These are phyloP conservation scores for Dolichotis patagonum DNA, from an alignment of 2,113 vertebrate species.

Conservation along the genomic window DNA sequence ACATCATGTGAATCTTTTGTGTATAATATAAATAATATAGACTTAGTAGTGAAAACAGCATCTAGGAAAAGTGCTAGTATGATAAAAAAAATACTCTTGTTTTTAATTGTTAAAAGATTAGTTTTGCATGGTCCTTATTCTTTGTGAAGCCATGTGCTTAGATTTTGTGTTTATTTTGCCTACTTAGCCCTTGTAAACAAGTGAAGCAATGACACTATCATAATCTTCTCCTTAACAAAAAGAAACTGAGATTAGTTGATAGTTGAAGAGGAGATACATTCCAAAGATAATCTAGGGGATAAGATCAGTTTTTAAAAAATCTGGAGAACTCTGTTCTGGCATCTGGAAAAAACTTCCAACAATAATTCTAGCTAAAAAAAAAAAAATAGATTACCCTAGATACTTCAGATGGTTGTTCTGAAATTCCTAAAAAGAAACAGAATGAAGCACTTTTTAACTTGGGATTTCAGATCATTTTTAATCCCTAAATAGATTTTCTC, in stretches of 20 bases:
- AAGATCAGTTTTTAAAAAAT: slow-evolving; percentile 19
- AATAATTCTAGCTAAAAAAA: background rate
- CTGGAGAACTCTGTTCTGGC: background rate
- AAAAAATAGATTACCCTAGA: background rate
- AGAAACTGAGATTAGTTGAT: background rate
- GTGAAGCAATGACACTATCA: background rate
- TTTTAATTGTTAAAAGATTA: background rate
- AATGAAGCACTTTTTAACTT: background rate
- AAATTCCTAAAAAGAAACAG: background rate
- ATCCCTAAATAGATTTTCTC: background rate
- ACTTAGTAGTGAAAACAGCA: background rate
- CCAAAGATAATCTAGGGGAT: background rate
- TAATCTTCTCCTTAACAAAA: background rate
- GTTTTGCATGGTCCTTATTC: slow-evolving; percentile 20
- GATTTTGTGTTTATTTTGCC: slow-evolving; percentile 10
- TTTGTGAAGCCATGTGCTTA: slow-evolving; percentile 5
- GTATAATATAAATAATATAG: background rate
- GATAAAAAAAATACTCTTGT: slow-evolving; percentile 1
- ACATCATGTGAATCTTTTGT: background rate
- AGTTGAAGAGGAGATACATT: background rate
- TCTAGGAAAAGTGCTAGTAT: background rate
- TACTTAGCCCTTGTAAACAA: background rate
- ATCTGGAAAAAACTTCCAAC: background rate
- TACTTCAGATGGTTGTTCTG: background rate
- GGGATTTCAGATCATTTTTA: background rate